A percentile compares a stretch with the other conserved stretches of the same genome.
Conservation (phyloP, 2,113 vertebrate genomes). For the Madoqua kirkii region DNA sequence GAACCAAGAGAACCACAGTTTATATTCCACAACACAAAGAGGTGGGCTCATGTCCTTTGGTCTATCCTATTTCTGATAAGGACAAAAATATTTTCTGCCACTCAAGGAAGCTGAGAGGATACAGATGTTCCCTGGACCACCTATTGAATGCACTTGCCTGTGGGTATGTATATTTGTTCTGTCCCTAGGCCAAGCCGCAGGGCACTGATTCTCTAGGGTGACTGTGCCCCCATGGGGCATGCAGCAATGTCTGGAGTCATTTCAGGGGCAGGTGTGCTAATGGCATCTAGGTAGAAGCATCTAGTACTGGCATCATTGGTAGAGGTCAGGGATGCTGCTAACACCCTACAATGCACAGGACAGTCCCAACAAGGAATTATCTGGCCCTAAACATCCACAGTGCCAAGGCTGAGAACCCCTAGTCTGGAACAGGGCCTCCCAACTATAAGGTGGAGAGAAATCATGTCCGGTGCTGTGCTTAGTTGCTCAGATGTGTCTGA, state of each 20-base stretch:
- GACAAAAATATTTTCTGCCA: neutral
- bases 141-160: neutral
- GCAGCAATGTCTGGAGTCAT: neutral
- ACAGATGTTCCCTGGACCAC: rapidly evolving
- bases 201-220: neutral
- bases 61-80: neutral
- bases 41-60: neutral
- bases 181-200: neutral
- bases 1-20: neutral
- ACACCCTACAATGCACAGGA: neutral
- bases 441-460: neutral
- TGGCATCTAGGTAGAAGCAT: neutral
- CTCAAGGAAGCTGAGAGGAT: neutral
- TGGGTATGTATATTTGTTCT: neutral
- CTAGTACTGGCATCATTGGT: neutral
- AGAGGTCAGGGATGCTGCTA: neutral
- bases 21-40: neutral
- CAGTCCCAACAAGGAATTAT: neutral
- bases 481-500: neutral
- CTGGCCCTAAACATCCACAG: neutral
- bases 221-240: neutral
- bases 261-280: neutral
- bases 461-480: neutral
- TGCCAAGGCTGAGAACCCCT: neutral
- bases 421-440: neutral